Evolutionary conservation across 2,113 vertebrate genomes (phyloP), one percentile per base, ranked within the genome.

Genomic region (Equus przewalskii): DNA sequence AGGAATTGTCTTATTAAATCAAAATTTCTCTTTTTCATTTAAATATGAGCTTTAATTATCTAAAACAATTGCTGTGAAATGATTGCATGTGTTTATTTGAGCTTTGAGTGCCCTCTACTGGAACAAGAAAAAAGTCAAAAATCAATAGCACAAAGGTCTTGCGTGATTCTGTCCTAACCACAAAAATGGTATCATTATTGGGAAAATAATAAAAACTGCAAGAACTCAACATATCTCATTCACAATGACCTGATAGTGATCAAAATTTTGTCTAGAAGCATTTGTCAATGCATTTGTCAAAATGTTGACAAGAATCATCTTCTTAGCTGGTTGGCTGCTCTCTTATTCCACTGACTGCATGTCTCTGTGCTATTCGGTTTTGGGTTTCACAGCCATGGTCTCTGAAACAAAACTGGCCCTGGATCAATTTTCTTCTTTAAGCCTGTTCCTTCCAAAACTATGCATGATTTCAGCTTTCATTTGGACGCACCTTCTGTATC

Each of bases 91-190:
- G 30, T 75, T 97, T 98, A 90, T 97, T 98, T 98, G 88, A 98
- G 97, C 94, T 97, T 98, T 93, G 94, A 94, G 98, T 96, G 96
- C 98, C 98, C 98, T 98, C 98, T 98, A 98, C 98, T 98, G 98
- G 98, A 98, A 80, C 22, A 54, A 81, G 33, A 91, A 81, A 88
- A 89, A 94, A 90, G 56, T 65, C 22, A 87, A 85, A 88, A 97
- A 96, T 96, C 89, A 90, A 90, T 92, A 93, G 67, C 26, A 49
- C 16, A 60, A 30, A 73, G 56, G 44, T 79, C 79, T 91, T 69
- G 9, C 1, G 8, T 1, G 16, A 12, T 41, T 60, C 78, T 54
- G 54, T 60, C 72, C 30, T 36, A 65, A 70, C 49, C 26, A 64
- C 28, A 54, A 83, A 93, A 73, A 79, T 60, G 12, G 5, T 33